Evolutionary conservation across 2,113 vertebrate species (phyloP).

Genomic region (Mobula hypostoma): DNA sequence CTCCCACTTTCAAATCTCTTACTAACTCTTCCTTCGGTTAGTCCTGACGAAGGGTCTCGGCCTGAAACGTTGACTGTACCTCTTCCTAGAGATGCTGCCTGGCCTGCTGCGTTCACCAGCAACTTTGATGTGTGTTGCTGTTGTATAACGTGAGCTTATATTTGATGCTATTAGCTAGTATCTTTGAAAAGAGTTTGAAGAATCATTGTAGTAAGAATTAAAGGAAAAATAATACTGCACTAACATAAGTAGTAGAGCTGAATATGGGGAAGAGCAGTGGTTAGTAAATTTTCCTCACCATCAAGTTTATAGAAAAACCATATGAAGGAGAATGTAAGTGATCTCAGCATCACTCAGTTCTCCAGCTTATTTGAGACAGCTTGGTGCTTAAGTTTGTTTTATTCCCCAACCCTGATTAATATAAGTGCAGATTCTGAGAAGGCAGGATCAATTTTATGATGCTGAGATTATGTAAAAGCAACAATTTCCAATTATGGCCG

Average conservation of each 20-base stretch:
- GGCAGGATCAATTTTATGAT: background rate
- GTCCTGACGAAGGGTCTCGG: no score
- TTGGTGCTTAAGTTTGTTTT: background rate
- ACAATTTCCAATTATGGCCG: background rate
- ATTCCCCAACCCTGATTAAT: background rate
- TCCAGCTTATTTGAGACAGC: no score
- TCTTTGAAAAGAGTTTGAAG: background rate
- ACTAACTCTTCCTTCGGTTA: no score
- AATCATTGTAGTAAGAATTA: background rate
- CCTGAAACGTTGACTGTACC: no score
- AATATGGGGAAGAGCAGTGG: background rate
- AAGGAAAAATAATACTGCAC: background rate
- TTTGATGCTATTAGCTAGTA: background rate
- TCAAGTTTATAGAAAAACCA: background rate
- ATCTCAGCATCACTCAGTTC: background rate
- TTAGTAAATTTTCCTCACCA: background rate
- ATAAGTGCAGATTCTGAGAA: background rate
- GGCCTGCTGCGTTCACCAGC: no score
- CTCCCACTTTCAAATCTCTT: no score
- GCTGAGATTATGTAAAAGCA: background rate
- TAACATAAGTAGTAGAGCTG: background rate
- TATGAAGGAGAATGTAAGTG: background rate
- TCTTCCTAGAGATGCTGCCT: no score
- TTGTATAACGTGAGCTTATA: background rate
- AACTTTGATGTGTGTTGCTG: no score